Percentiles rank a stretch among this genome's conserved stretches.
phyloP scores from a whole-genome alignment of 2,113 vertebrate genomes.

The Rhinogobius similis region DNA sequence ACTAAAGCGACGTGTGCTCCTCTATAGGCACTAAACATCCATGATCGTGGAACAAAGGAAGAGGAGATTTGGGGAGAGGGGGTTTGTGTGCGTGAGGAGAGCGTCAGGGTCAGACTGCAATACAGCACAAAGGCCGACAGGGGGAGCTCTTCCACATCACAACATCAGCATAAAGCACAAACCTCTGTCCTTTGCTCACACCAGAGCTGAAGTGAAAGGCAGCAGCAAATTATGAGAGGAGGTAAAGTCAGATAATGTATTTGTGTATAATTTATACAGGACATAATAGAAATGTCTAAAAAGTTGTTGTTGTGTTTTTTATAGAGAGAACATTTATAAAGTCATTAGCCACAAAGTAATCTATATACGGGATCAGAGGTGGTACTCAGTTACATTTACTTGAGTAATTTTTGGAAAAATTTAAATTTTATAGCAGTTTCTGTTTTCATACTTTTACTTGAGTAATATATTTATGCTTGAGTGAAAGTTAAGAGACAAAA shows the following conservation, averaged over 20 bases:
- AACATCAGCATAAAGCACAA: conserved; percentile 76
- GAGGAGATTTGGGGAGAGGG: conserved; percentile 8
- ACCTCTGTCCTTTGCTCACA: conserved; percentile 86
- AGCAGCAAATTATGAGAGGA: conserved; percentile 66
- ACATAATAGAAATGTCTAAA: background rate
- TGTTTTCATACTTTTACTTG: background rate
- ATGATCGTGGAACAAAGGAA: conserved; percentile 4
- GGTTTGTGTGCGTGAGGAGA: conserved; percentile 12
- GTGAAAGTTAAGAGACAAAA: too few species aligned
- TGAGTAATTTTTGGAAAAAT: too few species aligned
- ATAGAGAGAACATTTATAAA: too few species aligned
- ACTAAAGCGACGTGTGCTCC: conserved; percentile 12
- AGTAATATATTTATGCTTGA: too few species aligned
- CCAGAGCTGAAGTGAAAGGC: conserved; percentile 84
- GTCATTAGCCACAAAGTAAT: too few species aligned
- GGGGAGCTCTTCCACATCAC: conserved; percentile 43
- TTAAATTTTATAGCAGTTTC: too few species aligned
- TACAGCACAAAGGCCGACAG: conserved; percentile 25
- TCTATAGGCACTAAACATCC: conserved; percentile 18
- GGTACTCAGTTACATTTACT: background rate
- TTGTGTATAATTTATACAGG: background rate
- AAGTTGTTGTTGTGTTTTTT: background rate
- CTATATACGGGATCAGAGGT: too few species aligned
- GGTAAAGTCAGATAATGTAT: background rate
- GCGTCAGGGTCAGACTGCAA: conserved; percentile 42